Percentiles rank a stretch among this genome's conserved stretches.
These are phyloP conservation scores for Neotoma lepida DNA, from an alignment of 2,113 vertebrate genomes.

Conservation along the genomic window DNA sequence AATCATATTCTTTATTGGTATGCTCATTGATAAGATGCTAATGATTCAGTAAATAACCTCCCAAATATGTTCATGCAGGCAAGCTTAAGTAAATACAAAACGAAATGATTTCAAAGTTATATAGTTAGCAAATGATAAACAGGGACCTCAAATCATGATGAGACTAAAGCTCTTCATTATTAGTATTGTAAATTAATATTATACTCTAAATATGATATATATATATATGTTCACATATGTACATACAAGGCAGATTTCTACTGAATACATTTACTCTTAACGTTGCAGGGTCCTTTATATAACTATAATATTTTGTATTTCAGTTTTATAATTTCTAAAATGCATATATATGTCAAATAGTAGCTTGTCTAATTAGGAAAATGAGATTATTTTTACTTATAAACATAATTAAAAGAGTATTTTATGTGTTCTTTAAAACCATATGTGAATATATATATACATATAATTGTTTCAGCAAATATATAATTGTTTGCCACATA, in stretches of 20 bases:
- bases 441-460: neutral
- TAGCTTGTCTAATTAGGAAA: neutral
- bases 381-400: neutral
- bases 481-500: neutral
- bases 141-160: neutral
- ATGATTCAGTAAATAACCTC: neutral
- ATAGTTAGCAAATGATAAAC: neutral
- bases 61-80: neutral
- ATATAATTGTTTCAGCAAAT: neutral
- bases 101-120: neutral
- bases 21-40: neutral
- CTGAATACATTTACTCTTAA: conserved; percentile 1
- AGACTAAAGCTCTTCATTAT: neutral
- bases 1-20: neutral
- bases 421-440: neutral
- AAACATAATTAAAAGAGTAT: neutral
- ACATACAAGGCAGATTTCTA: neutral
- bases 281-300: neutral
- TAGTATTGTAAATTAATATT: neutral
- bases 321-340: neutral
- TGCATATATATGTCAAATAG: neutral
- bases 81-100: neutral
- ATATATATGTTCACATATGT: neutral
- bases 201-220: neutral
- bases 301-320: neutral